These are phyloP conservation scores for Luehdorfia chinensis DNA, from an alignment of 1,140 invertebrate genomes.

Conservation along the genomic window DNA sequence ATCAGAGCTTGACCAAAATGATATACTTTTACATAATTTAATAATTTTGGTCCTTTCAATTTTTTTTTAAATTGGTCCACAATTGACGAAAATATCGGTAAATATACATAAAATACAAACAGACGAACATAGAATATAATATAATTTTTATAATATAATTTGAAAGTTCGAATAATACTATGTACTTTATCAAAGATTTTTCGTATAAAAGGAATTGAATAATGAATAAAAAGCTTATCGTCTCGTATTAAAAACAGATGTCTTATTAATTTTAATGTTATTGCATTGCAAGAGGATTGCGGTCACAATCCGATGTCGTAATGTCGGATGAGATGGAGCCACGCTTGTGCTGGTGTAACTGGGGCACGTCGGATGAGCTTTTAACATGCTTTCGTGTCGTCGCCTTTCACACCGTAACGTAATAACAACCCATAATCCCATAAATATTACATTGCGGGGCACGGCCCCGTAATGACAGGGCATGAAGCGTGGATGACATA, in stretches of 20 bases:
- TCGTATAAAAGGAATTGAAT: too few species aligned
- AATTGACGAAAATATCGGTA: too few species aligned
- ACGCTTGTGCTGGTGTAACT: slow-evolving; percentile 22
- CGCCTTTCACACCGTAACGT: slow-evolving; percentile 27
- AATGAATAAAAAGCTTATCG: too few species aligned
- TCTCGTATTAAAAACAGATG: not conserved
- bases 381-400: slow-evolving; percentile 28
- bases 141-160: too few species aligned
- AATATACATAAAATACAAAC: too few species aligned
- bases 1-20: too few species aligned
- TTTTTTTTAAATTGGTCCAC: too few species aligned
- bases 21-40: too few species aligned
- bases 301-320: slow-evolving; percentile 24
- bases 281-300: slow-evolving; percentile 10
- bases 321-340: slow-evolving; percentile 23
- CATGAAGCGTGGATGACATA: not conserved
- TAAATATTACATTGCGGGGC: slow-evolving; percentile 6
- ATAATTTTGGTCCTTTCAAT: too few species aligned
- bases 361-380: slow-evolving; percentile 31
- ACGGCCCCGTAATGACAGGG: slow-evolving; percentile 5
- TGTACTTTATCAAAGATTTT: too few species aligned
- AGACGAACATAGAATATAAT: too few species aligned
- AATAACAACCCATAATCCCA: slow-evolving; percentile 15
- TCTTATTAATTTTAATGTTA: not conserved
- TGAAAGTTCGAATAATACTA: too few species aligned